These are phyloP conservation scores for Hirtodrosophila histrioides DNA, from an alignment of 2,888 invertebrate genomes.

Conservation along the genomic window DNA sequence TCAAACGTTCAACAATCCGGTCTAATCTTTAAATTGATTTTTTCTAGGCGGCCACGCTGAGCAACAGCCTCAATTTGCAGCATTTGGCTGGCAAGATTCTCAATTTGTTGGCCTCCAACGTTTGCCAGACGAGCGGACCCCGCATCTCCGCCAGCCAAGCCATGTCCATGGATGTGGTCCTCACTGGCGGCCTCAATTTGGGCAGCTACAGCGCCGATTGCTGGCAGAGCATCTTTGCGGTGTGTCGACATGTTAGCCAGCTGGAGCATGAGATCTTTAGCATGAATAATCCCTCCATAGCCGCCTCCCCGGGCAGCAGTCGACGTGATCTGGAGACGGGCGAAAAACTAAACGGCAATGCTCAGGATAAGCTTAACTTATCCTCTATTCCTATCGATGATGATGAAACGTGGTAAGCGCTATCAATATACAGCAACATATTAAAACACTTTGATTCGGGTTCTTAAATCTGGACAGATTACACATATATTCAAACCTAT, in stretches of 20 bases:
- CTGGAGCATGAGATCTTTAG: slow-evolving; percentile 96
- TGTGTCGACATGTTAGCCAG: slow-evolving; percentile 96
- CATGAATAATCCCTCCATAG: slow-evolving; percentile 86
- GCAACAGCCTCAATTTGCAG: slow-evolving; percentile 94
- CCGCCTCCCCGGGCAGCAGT: slow-evolving; percentile 81
- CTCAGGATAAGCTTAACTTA: slow-evolving; percentile 86
- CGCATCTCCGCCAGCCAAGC: slow-evolving; percentile 95
- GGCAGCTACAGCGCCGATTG: slow-evolving; percentile 97
- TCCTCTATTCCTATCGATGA: slow-evolving; percentile 88
- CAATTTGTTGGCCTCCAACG: slow-evolving; percentile 93
- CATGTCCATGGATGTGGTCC: slow-evolving; percentile 95
- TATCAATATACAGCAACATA: not conserved
- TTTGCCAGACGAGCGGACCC: slow-evolving; percentile 91
- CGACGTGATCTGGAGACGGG: slow-evolving; percentile 83
- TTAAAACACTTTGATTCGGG: too few relatives aligned
- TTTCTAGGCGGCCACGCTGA: slow-evolving; percentile 91
- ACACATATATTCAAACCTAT: too few relatives aligned
- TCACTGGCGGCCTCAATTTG: slow-evolving; percentile 93
- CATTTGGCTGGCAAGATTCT: slow-evolving; percentile 96
- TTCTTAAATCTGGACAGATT: too few relatives aligned
- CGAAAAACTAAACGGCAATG: slow-evolving; percentile 84
- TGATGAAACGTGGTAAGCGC: slow-evolving; percentile 90
- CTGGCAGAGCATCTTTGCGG: slow-evolving; percentile 98
- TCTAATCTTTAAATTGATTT: too few relatives aligned
- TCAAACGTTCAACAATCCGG: too few relatives aligned